A percentile compares a stretch with the other conserved stretches of the same genome.
Conservation (phyloP, 2,888 invertebrate genomes). For the Craniophora ligustri region DNA sequence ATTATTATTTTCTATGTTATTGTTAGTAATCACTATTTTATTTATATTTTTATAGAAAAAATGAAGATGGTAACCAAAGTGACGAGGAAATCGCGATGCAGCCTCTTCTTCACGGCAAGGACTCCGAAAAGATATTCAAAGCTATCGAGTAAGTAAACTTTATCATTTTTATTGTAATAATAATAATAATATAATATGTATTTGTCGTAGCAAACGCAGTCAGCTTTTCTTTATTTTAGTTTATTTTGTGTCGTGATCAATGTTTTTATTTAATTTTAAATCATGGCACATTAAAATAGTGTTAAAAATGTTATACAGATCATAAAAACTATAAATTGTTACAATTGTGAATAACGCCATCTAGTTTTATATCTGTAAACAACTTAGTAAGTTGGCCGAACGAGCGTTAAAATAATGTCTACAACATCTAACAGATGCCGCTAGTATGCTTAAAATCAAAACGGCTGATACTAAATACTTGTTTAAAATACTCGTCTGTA, state of each 20-base stretch:
- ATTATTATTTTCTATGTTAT: no score
- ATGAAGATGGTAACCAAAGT: slow-evolving; percentile 81
- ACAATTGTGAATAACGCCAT: neutral
- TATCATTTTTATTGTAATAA: neutral
- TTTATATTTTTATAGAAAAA: slow-evolving; percentile 65
- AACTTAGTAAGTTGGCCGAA: no score
- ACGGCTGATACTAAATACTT: no score
- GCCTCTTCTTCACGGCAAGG: slow-evolving; percentile 90
- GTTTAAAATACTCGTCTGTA: slow-evolving; percentile 29
- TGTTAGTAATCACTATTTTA: neutral
- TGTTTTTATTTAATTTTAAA: slow-evolving; percentile 59
- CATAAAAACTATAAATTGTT: neutral
- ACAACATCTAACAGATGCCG: slow-evolving; percentile 25
- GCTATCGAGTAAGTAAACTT: slow-evolving; percentile 90
- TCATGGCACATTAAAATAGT: slow-evolving; percentile 84
- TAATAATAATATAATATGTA: slow-evolving; percentile 4
- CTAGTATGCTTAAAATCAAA: neutral
- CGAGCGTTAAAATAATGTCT: slow-evolving; percentile 48
- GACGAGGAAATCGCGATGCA: slow-evolving; percentile 94
- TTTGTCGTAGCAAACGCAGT: slow-evolving; percentile 23
- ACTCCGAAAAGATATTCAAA: slow-evolving; percentile 90
- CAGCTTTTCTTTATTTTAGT: slow-evolving; percentile 46
- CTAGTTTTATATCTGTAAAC: neutral
- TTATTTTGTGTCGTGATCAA: slow-evolving; percentile 64
- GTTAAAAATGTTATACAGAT: slow-evolving; percentile 61